Evolutionary conservation across 2,888 invertebrate species (phyloP), one percentile per base, ranked within the genome.

Genomic region (Apantesis nais): DNA sequence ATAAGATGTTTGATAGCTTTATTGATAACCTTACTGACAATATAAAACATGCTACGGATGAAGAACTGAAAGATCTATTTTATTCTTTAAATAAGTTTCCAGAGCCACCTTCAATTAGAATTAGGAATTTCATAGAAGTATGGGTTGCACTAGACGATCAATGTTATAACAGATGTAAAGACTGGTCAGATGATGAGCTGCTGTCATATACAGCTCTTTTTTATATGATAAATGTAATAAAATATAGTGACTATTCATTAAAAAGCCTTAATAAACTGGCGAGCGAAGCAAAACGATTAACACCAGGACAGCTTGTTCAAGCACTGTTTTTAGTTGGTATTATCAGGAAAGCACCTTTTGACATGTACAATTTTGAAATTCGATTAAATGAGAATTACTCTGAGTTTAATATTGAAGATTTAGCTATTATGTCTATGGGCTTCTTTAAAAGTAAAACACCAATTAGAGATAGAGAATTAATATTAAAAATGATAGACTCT

Each of bases 371-470:
- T 79, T 93, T 97, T 68, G 97, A 98, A 90, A 86, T 95, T 65
- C 92, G 94, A 61, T 82, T 97, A 69, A 88, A 93, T 44, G 85
- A 94, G 7, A 89, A 90, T 69, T 92, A 97, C n/a, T 83, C 95
- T 12, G 85, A 95, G 37, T 95, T 97, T 85, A 94, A 92, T 34
- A 79, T 96, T 11, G 96, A 97, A 77, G 97, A 98, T 85, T 88
- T 98, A 72, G 97, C 96, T 19, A 95, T 98, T 22, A 95, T 97
- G 79, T 95, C 97, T 8, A 96, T 97, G 96, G 97, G 97, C 0
- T 97, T 97, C 87, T 98, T 98, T 83, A 98, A 98, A 92, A 97
- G 96, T 25, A 95, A 96, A 90, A 97, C 96, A 1, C 95, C 94
- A 25, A 94, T 98, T 66, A 95, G 95, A 74, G 96, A 92, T 86